These are phyloP conservation scores for Papilio xuthus DNA, from an alignment of 1,140 invertebrate species.

Conservation along the genomic window DNA sequence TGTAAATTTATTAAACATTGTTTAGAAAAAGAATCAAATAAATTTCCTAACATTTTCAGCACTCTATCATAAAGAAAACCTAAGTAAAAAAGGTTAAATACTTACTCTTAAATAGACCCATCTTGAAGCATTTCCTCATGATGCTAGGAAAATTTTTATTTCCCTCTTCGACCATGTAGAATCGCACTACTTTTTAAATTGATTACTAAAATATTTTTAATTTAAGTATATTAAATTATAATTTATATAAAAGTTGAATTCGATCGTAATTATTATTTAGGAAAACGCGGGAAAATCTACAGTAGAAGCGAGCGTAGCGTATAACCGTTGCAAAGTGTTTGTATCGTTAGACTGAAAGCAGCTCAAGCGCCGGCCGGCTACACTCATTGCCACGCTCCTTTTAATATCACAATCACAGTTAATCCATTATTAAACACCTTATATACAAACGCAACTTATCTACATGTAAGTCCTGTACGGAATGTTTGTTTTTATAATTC, in stretches of 20 bases:
- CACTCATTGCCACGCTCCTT: conserved; percentile 65
- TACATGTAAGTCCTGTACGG: conserved; percentile 13
- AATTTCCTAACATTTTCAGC: background rate
- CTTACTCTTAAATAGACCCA: conserved; percentile 76
- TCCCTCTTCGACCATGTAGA: conserved; percentile 58
- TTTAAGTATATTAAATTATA: background rate
- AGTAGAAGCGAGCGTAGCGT: conserved; percentile 50
- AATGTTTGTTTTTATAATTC: background rate
- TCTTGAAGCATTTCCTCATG: conserved; percentile 77
- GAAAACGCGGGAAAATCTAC: conserved; percentile 40
- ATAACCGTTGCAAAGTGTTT: conserved; percentile 58
- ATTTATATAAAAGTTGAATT: background rate
- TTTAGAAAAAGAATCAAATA: background rate
- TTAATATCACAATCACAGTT: conserved; percentile 52
- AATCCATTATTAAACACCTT: conserved; percentile 46
- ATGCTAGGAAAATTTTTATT: conserved; percentile 64
- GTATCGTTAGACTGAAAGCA: conserved; percentile 59
- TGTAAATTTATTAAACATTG: background rate
- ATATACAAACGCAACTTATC: conserved; percentile 20
- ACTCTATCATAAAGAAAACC: background rate
- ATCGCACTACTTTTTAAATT: conserved; percentile 32
- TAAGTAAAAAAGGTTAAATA: conserved; percentile 41
- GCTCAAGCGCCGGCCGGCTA: conserved; percentile 52
- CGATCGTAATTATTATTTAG: conserved; percentile 10
- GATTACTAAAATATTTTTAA: background rate